Base-by-base conservation (phyloP, 2,888 invertebrate species). In the Callinectes sapidus region DNA sequence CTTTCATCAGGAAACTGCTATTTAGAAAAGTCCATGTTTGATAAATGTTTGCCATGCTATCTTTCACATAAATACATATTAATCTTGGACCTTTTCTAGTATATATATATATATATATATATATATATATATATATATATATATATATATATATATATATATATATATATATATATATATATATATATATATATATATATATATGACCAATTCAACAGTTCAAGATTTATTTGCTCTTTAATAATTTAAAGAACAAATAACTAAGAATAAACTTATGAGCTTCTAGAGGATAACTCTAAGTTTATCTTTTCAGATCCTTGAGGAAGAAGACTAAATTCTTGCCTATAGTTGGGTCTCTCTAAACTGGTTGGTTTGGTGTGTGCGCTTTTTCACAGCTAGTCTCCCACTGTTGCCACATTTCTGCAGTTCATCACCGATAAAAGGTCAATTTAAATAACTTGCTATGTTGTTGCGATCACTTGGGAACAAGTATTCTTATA, bases 291-390 rank as follows among this genome's bases (percentile, higher is more conserved):
- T 89, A 91, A 91, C 88, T 93, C 16, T 87, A 54, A 28, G 32
- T 92, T 90, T 90, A 48, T 93, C 86, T 93, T 92, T 93, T 90
- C 93, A 93, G 93, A 93, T 93, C 54, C 92, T 93, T 88, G 93
- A 93, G 91, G 93, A 93, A 86, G 93, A 93, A 81, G 93, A 93
- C 85, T 93, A 91, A 42, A 39, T 39, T 92, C 42, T 91, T 32
- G 86, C 81, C 81, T 81, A 35, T n/a, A n/a, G n/a, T n/a, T n/a
- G n/a, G n/a, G n/a, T n/a, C n/a, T n/a, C n/a, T n/a, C n/a, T n/a
- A n/a, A n/a, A n/a, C n/a, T n/a, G n/a, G n/a, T n/a, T n/a, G n/a
- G n/a, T n/a, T n/a, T n/a, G n/a, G n/a, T n/a, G n/a, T n/a, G n/a
- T n/a, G n/a, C n/a, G n/a, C n/a, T n/a, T n/a, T n/a, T n/a, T n/a